Conservation (phyloP, 2,888 invertebrate species). For the Apodemia mormo region DNA sequence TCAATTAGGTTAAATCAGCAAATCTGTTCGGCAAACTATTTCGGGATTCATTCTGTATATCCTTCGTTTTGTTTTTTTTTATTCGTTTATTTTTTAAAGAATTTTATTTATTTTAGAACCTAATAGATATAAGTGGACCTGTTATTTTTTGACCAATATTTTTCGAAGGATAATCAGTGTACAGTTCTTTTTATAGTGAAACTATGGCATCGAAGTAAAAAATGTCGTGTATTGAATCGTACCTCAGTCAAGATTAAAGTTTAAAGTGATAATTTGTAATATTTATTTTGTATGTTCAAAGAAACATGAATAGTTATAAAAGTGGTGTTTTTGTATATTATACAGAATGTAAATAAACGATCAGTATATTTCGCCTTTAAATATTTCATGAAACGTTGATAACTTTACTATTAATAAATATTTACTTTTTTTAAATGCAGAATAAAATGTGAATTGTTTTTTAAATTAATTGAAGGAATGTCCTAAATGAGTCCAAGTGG, state of each 20-base stretch:
- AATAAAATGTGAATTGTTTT: too few relatives aligned
- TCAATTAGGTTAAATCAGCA: constrained; percentile 4
- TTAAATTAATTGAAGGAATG: too few relatives aligned
- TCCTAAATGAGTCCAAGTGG: too few relatives aligned
- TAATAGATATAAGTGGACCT: constrained; percentile 10
- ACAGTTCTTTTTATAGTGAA: not conserved
- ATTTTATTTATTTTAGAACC: constrained; percentile 13
- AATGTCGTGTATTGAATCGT: not conserved
- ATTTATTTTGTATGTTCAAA: not conserved
- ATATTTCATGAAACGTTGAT: too few relatives aligned
- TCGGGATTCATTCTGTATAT: constrained; percentile 8
- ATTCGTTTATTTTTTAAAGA: constrained; percentile 3
- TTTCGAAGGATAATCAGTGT: constrained; percentile 1
- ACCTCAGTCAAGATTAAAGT: constrained; percentile 1
- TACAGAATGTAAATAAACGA: too few relatives aligned
- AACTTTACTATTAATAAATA: too few relatives aligned
- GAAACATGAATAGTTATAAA: too few relatives aligned
- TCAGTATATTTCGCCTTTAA: too few relatives aligned
- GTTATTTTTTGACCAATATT: constrained; percentile 8
- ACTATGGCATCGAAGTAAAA: not conserved
- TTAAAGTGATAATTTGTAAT: constrained; percentile 2
- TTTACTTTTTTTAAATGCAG: too few relatives aligned
- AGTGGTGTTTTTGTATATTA: too few relatives aligned
- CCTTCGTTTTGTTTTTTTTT: constrained; percentile 10
- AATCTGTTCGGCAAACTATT: constrained; percentile 15